Conservation (phyloP, 2,888 invertebrate species). For the Creontiades dilutus region DNA sequence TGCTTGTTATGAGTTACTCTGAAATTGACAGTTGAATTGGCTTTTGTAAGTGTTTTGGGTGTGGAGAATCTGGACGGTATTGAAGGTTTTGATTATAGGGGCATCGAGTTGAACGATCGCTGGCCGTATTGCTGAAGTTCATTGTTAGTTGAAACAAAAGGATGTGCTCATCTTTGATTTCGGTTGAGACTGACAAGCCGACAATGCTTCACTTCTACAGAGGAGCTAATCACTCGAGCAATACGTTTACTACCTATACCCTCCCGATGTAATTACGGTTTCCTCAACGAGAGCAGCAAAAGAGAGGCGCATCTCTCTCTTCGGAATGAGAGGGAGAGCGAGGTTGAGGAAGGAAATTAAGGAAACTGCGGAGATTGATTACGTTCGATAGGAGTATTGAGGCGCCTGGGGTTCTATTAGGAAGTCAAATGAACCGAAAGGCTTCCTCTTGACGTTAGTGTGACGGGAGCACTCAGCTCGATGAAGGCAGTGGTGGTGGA, state of each 20-base stretch:
- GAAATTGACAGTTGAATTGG: no score
- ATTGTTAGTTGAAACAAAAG: slow-evolving; percentile 3
- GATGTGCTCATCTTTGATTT: slow-evolving; percentile 1
- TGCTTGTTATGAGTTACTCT: no score
- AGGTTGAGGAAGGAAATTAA: not conserved
- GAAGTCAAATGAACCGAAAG: slow-evolving; percentile 55
- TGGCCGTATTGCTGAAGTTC: not conserved
- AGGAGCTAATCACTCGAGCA: not conserved
- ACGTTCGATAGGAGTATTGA: slow-evolving; percentile 43
- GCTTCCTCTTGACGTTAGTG: slow-evolving; percentile 38
- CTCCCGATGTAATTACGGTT: slow-evolving; percentile 14
- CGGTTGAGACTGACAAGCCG: not conserved
- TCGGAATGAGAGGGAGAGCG: not conserved
- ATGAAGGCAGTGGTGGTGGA: slow-evolving; percentile 25
- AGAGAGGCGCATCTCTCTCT: not conserved
- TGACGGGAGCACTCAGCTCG: slow-evolving; percentile 23
- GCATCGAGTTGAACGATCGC: not conserved
- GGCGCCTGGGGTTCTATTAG: slow-evolving; percentile 41
- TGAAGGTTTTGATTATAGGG: not conserved
- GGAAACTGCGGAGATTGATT: slow-evolving; percentile 53
- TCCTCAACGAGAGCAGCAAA: slow-evolving; percentile 9
- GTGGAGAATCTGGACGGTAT: not conserved
- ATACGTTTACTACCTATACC: not conserved
- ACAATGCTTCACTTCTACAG: not conserved
- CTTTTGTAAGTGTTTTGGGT: no score